phyloP scores from a whole-genome alignment of 2,113 vertebrate species.

The Orycteropus afer region DNA sequence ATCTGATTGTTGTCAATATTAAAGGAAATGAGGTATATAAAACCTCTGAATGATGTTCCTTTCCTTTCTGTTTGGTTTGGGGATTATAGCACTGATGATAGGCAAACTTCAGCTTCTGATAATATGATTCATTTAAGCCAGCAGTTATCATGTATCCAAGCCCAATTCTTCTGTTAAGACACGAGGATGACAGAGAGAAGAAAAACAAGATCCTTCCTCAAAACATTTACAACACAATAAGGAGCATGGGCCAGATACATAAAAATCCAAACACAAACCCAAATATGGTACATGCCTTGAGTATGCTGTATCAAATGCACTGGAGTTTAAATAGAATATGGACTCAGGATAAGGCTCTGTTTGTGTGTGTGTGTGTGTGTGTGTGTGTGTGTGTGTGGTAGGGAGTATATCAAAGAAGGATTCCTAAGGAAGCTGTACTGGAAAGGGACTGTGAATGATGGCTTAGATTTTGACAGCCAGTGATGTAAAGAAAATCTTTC shows the following conservation, averaged over 20 bases:
- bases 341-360: background rate
- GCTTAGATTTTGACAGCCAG: background rate
- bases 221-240: background rate
- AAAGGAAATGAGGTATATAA: background rate
- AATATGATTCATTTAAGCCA: background rate
- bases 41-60: background rate
- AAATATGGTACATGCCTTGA: background rate
- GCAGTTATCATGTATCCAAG: background rate
- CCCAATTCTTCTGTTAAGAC: background rate
- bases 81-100: background rate
- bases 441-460: background rate
- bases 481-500: background rate
- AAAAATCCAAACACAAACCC: background rate
- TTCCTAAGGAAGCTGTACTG: background rate
- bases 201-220: background rate
- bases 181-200: background rate
- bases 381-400: background rate
- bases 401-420: background rate
- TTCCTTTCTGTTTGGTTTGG: conserved; percentile 29
- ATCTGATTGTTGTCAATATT: background rate
- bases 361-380: background rate
- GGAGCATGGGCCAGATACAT: background rate
- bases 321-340: background rate
- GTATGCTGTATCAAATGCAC: background rate
- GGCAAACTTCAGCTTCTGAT: background rate